Conservation (phyloP, 2,888 invertebrate genomes). For the Diarsia dahlii region DNA sequence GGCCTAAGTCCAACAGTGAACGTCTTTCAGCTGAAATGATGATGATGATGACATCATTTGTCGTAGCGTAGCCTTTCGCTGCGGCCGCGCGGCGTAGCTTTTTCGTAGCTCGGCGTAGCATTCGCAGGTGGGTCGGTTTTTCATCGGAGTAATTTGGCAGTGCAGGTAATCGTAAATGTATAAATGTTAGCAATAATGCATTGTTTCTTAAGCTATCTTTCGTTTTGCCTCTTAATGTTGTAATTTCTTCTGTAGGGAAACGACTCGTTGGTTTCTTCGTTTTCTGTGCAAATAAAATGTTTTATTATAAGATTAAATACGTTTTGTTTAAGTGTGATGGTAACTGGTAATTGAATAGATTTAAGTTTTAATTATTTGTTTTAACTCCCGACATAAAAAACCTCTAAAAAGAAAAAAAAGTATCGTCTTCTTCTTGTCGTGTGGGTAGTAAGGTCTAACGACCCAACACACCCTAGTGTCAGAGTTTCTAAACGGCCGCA, state of each 20-base stretch:
- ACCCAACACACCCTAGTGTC: no score
- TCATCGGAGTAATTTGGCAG: neutral
- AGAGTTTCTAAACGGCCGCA: no score
- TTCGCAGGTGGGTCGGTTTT: neutral
- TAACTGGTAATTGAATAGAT: no score
- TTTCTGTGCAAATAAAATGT: conserved; percentile 69
- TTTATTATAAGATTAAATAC: neutral
- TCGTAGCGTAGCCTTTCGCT: no score
- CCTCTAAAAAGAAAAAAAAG: no score
- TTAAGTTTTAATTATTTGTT: neutral
- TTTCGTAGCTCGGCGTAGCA: neutral
- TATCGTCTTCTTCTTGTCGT: no score
- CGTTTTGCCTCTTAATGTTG: conserved; percentile 52
- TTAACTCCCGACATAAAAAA: neutral
- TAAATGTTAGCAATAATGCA: neutral
- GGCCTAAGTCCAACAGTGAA: no score
- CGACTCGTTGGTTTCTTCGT: conserved; percentile 70
- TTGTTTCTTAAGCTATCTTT: conserved; percentile 54
- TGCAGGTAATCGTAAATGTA: neutral
- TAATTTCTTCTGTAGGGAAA: conserved; percentile 61
- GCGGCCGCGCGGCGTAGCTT: neutral
- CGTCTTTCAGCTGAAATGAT: no score
- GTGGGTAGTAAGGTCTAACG: no score
- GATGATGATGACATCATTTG: no score
- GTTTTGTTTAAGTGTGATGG: neutral